Percentiles rank a stretch among this genome's conserved stretches.
Evolutionary conservation across 2,797 vertebrate species (phyloP).

Genomic region (Phataginus tricuspis): DNA sequence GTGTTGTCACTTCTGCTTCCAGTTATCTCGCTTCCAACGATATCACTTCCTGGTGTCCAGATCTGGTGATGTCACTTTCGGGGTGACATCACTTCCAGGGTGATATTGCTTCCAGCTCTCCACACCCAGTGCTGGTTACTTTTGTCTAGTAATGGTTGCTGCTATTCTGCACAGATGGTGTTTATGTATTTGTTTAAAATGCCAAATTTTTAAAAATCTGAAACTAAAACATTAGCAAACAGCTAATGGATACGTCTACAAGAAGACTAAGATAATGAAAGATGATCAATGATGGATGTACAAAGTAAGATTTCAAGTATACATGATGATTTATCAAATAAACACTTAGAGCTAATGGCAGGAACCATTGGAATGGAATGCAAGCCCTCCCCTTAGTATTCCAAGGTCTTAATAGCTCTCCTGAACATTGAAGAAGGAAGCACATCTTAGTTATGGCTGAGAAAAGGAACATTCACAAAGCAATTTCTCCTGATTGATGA

Average conservation of each 20-base stretch:
- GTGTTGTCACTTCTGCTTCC: too few relatives aligned
- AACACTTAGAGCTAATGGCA: constrained; percentile 34
- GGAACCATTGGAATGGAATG: not conserved
- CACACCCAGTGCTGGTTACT: not conserved
- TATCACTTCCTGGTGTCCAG: too few relatives aligned
- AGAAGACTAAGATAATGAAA: constrained; percentile 58
- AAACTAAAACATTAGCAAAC: constrained; percentile 66
- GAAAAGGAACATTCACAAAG: constrained; percentile 70
- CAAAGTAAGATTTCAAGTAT: constrained; percentile 26
- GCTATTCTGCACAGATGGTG: constrained; percentile 78
- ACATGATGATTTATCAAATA: constrained; percentile 10
- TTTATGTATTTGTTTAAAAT: constrained; percentile 77
- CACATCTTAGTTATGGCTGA: constrained; percentile 53
- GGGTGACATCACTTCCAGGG: too few relatives aligned
- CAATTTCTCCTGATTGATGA: constrained; percentile 70
- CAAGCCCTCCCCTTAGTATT: constrained; percentile 23
- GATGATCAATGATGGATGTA: not conserved
- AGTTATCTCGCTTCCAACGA: too few relatives aligned
- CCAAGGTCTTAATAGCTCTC: not conserved
- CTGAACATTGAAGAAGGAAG: constrained; percentile 52
- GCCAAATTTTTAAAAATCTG: constrained; percentile 60
- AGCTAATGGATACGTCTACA: not conserved
- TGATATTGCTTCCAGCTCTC: too few relatives aligned
- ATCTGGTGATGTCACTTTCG: too few relatives aligned
- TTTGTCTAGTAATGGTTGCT: constrained; percentile 73